Evolutionary conservation across 2,888 invertebrate genomes (phyloP).

Genomic region (Heteromurus nitidus): DNA sequence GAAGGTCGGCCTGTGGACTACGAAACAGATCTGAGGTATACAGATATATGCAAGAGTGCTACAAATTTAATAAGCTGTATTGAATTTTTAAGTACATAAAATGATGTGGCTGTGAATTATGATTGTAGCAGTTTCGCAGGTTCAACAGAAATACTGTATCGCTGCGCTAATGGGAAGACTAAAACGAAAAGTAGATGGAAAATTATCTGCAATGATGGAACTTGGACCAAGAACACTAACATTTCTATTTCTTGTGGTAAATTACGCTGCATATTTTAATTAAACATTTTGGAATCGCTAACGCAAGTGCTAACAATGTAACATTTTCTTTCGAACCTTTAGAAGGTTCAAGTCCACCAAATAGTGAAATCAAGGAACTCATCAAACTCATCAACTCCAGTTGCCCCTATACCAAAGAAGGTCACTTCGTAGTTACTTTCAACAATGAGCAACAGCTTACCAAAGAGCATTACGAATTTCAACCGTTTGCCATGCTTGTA

Average conservation of each 20-base stretch:
- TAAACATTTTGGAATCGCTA: neutral
- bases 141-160: constrained; percentile 88
- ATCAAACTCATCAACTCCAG: constrained; percentile 75
- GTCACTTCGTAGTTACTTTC: constrained; percentile 83
- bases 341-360: constrained; percentile 49
- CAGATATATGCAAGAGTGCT: neutral
- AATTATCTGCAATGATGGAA: constrained; percentile 88
- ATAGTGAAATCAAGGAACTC: constrained; percentile 57
- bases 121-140: constrained; percentile 84
- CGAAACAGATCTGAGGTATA: constrained; percentile 78
- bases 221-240: constrained; percentile 86
- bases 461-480: constrained; percentile 86
- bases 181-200: constrained; percentile 84
- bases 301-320: neutral
- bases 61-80: neutral
- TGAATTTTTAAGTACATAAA: constrained; percentile 1
- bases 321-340: too few species aligned
- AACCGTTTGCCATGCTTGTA: constrained; percentile 78
- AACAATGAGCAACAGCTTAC: constrained; percentile 86
- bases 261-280: constrained; percentile 14
- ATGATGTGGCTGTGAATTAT: neutral
- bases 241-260: constrained; percentile 85
- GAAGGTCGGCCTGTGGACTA: constrained; percentile 82
- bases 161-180: constrained; percentile 77
- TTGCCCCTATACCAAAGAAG: constrained; percentile 85